Conservation (phyloP, 30 jellyfish, hydroid and myxozoan genomes). For the Aurelia aurita region DNA sequence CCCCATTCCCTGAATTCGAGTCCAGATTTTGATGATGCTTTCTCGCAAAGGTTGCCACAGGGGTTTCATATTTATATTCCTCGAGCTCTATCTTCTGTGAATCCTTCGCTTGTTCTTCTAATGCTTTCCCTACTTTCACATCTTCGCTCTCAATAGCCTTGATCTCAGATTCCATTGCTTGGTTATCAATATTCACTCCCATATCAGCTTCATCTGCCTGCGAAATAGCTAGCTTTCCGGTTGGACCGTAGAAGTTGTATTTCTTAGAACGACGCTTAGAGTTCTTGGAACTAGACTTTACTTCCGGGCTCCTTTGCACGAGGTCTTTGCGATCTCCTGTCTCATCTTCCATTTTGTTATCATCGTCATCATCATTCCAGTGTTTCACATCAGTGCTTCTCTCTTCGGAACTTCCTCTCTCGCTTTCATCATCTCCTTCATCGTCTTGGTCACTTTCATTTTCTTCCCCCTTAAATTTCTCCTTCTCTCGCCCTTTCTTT, state of each 20-base stretch:
- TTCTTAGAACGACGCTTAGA: conserved; percentile 14
- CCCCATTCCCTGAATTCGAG: background rate
- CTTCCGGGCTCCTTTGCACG: conserved; percentile 11
- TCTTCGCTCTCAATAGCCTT: conserved; percentile 59
- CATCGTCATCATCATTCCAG: conserved; percentile 8
- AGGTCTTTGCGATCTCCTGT: conserved; percentile 54
- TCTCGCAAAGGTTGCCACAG: background rate
- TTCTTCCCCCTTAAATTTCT: conserved; percentile 26
- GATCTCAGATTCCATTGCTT: conserved; percentile 71
- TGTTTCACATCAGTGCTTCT: background rate
- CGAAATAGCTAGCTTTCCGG: conserved; percentile 26
- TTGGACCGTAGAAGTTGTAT: conserved; percentile 35
- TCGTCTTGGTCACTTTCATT: conserved; percentile 20
- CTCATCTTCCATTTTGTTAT: conserved; percentile 29
- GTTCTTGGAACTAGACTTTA: background rate
- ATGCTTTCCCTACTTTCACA: conserved; percentile 34
- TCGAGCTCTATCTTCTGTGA: conserved; percentile 17
- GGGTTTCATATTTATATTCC: conserved; percentile 58
- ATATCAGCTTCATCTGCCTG: conserved; percentile 65
- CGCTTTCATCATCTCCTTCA: conserved; percentile 29
- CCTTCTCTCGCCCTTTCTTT: conserved; percentile 1
- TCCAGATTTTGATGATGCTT: background rate
- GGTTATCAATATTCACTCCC: conserved; percentile 69
- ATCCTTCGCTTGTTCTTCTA: conserved; percentile 16
- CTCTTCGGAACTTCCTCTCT: conserved; percentile 23